Conservation (phyloP, 2,113 vertebrate genomes). For the Malurus alboscapulatus region DNA sequence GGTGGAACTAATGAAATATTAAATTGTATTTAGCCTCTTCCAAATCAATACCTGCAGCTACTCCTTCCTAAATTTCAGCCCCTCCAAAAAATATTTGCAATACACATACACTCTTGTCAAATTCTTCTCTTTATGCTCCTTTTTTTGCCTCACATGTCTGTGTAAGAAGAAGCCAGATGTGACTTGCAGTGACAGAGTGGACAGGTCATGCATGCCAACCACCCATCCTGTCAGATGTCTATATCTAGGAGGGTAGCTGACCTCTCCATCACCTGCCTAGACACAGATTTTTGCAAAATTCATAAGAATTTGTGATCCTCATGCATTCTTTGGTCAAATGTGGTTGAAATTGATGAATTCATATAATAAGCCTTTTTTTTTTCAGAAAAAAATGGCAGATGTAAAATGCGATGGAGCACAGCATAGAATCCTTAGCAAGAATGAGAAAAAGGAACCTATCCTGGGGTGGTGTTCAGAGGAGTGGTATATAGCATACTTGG, state of each 20-base stretch:
- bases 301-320: not conserved
- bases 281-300: not conserved
- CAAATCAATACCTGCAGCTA: not conserved
- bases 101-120: not conserved
- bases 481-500: not conserved
- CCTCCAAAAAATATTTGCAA: not conserved
- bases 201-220: not conserved
- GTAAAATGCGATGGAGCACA: not conserved
- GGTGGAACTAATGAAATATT: not conserved
- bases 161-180: not conserved
- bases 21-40: not conserved
- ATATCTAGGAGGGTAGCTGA: not conserved
- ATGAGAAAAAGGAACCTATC: not conserved
- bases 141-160: not conserved
- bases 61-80: not conserved
- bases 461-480: not conserved
- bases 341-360: not conserved
- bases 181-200: not conserved
- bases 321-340: not conserved
- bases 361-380: not conserved
- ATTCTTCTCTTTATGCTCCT: not conserved
- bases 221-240: not conserved
- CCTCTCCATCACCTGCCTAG: not conserved
- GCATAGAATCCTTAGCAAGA: not conserved
- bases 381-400: not conserved